Evolutionary conservation across 2,113 vertebrate genomes (phyloP), one percentile per base, ranked within the genome.

Genomic region (Daphoenositta chrysoptera): DNA sequence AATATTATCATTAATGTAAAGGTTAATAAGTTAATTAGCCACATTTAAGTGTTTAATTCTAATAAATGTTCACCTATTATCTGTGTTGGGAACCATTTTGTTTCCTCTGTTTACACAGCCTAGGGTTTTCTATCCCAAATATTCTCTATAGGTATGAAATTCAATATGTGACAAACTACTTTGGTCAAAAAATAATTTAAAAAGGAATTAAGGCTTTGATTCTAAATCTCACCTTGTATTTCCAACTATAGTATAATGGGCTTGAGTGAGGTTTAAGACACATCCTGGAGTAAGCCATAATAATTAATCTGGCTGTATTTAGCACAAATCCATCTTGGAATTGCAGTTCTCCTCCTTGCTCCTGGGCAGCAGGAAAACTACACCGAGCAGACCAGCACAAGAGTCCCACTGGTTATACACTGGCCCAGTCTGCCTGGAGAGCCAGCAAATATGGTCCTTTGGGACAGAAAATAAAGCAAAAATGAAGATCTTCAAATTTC

Each of bases 21-120:
- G 96, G 97, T 97, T 98, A 98, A 98, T 97, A 89, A 96, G 61
- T 97, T 97, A 98, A 98, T 98, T 97, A 98, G 64, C 54, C 44
- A 93, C 75, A 93, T 96, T 97, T 97, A 97, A 96, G 96, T 95
- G 89, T 97, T 98, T 97, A 97, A 97, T 98, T 97, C 94, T 95
- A 96, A 96, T 90, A 97, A 97, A 97, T 90, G 65, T 71, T 88
- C 93, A 86, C 66, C 39, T 63, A 69, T 89, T 96, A 82, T 84
- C 90, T 94, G 60, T 63, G 84, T 96, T 77, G 80, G 65, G 10
- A 84, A 56, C 53, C 93, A 95, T 93, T 93, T 90, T 96, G 17
- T 78, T 69, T 47, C 63, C 44, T 94, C 88, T 95, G 21, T 87
- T 96, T 96, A 87, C 73, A 89, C n/a, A 75, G 37, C 54, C 24